phyloP scores from a whole-genome alignment of 2,888 invertebrate species.

The Drosophila prolongata region DNA sequence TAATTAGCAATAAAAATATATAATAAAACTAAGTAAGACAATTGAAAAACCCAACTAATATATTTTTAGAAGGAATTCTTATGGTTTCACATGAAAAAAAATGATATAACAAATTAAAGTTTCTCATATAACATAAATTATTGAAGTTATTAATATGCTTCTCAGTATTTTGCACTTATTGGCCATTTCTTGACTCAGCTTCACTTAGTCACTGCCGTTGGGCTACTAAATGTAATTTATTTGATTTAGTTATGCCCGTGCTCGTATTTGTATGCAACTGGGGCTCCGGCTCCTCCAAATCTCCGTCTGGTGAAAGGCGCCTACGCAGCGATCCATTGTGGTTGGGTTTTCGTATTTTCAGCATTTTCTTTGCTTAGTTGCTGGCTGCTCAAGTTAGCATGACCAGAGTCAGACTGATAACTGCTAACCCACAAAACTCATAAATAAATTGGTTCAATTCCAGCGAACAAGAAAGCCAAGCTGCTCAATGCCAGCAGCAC shows the following conservation, averaged over 20 bases:
- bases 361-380: neutral
- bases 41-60: no score
- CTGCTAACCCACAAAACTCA: conserved; percentile 74
- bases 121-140: no score
- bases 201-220: neutral
- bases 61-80: no score
- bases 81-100: no score
- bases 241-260: neutral
- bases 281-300: conserved; percentile 5
- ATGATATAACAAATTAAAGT: no score
- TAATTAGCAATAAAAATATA: no score
- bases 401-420: conserved; percentile 60
- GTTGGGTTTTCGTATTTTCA: neutral
- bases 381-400: conserved; percentile 56
- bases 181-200: neutral
- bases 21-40: no score
- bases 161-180: no score
- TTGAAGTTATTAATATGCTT: no score
- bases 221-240: neutral
- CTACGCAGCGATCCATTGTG: conserved; percentile 63
- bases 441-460: conserved; percentile 84
- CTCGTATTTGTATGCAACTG: conserved; percentile 24
- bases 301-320: conserved; percentile 65
- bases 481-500: conserved; percentile 81
- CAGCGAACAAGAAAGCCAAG: conserved; percentile 85